Evolutionary conservation across 2,113 vertebrate species (phyloP), one percentile per base, ranked within the genome.

Genomic region (Pelodiscus sinensis): DNA sequence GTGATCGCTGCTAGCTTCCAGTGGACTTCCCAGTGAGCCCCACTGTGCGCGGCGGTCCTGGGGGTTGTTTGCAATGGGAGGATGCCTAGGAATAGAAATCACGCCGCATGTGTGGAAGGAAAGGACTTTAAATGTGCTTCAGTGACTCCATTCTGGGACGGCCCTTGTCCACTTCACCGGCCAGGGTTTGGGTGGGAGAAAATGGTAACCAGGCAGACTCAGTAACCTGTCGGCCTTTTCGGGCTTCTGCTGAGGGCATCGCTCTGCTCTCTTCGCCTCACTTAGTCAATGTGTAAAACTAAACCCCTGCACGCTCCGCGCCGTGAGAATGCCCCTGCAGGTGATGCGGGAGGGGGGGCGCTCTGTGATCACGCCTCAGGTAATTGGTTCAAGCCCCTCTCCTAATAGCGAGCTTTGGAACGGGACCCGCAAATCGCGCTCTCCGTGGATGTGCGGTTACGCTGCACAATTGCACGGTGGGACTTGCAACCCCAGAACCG

Each of bases 401-500:
- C 31, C 16, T 68, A 35, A 68, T 31, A 18, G 31, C 19, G 65
- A 19, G 65, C 65, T 19, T 35, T 16, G 5, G 65, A n/a, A 4
- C 18, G 65, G 65, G 16, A 19, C 65, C 65, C 9, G 65, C 65
- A 35, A 14, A 14, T 12, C 25, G 58, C 25, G 25, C 22, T 57
- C 56, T 21, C 9, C 57, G 57, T 58, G 9, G 38, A 44, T 44
- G 38, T 44, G 38, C 38, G 38, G 14, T 27, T 65, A 31, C 14
- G 60, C 29, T 65, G 60, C 7, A 29, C 29, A 8, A 65, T 31
- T 29, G 5, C 9, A 25, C 3, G 57, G 31, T 31, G 18, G 62
- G n/a, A n/a, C 29, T 31, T n/a, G 18, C 12, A 51, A 68, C 58
- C 11, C 38, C 13, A 12, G 16, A 68, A 56, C 0, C 0, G 24